phyloP scores from a whole-genome alignment of 2,797 vertebrate species.

The Anisognathus igniventris region DNA sequence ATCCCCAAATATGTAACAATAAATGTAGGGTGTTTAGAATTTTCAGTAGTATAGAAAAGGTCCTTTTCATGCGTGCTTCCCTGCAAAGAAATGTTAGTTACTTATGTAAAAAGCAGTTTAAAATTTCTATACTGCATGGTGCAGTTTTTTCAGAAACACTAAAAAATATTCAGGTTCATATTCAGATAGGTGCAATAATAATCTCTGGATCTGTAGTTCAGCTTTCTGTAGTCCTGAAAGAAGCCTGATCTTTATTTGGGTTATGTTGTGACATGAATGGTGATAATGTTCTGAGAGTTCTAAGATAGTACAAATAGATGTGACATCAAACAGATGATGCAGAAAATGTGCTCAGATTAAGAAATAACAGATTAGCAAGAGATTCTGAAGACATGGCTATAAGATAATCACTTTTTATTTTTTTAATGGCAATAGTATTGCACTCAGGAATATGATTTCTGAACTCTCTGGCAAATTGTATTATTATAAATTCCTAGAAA shows the following conservation, averaged over 20 bases:
- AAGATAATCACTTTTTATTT: neutral
- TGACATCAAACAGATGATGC: neutral
- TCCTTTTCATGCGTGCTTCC: neutral
- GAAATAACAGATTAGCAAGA: neutral
- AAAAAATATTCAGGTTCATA: neutral
- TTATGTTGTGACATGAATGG: neutral
- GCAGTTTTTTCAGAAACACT: neutral
- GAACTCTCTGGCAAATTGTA: neutral
- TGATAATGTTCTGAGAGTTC: neutral
- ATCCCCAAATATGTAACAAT: neutral
- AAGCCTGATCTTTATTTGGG: neutral
- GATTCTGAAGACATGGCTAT: neutral
- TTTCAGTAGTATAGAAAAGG: neutral
- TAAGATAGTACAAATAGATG: neutral
- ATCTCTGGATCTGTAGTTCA: neutral
- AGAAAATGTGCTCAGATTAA: constrained; percentile 11
- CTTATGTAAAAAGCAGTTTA: neutral
- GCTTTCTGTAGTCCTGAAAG: neutral
- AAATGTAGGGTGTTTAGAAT: neutral
- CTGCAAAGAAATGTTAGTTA: neutral
- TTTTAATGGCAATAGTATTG: neutral
- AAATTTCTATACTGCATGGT: neutral
- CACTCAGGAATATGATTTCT: neutral
- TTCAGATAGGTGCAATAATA: neutral
- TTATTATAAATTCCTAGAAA: neutral